A percentile compares a stretch with the other conserved stretches of the same genome.
Conservation (phyloP, 2,797 vertebrate genomes). For the Schizopygopsis malacanthus region DNA sequence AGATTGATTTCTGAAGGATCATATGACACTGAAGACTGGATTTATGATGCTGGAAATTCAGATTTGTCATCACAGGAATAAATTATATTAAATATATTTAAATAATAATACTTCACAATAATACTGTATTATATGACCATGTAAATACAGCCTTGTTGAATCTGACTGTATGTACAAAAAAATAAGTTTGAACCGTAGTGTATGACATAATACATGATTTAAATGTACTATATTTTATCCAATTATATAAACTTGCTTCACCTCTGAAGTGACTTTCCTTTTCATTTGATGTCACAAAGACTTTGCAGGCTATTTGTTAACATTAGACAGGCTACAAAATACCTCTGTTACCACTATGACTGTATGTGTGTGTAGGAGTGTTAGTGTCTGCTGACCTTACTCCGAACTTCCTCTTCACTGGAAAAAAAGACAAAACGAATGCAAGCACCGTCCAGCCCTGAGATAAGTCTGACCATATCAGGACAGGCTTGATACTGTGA, state of each 20-base stretch:
- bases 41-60: background rate
- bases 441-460: conserved; percentile 55
- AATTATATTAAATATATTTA: background rate
- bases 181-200: background rate
- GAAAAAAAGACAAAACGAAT: conserved; percentile 63
- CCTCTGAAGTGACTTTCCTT: background rate
- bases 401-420: conserved; percentile 59
- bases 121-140: background rate
- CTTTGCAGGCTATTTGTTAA: background rate
- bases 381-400: conserved; percentile 52
- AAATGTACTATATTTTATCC: background rate
- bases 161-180: background rate
- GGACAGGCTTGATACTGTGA: conserved; percentile 56
- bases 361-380: background rate
- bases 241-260: background rate
- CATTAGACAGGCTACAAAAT: background rate
- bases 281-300: background rate
- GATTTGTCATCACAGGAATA: background rate
- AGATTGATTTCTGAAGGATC: background rate
- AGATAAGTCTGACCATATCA: conserved; percentile 58
- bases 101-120: background rate
- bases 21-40: background rate
- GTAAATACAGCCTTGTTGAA: background rate
- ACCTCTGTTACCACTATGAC: background rate
- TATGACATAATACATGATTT: background rate